A percentile compares a stretch with the other conserved stretches of the same genome.
Evolutionary conservation across 2,888 invertebrate species (phyloP).

Genomic region (Heliconius cydno): DNA sequence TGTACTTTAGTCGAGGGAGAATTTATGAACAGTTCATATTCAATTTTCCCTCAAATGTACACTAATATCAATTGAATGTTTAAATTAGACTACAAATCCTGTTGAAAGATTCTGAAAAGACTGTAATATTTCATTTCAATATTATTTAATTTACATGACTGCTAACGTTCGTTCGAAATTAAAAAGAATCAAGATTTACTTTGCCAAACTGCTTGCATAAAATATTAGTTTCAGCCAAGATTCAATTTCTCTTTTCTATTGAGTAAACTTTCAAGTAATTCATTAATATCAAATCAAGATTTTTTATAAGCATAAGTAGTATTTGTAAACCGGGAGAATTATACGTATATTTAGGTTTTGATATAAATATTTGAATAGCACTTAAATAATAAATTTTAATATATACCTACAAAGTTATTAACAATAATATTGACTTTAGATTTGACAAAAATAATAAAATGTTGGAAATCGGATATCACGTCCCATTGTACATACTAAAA

Average conservation of each 20-base stretch:
- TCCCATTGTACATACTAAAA: conserved; percentile 14
- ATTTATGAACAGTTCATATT: not conserved
- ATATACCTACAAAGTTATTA: not conserved
- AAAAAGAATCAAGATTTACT: conserved; percentile 33
- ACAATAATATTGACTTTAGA: not conserved
- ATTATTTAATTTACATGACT: conserved; percentile 1
- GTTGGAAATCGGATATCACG: conserved; percentile 7
- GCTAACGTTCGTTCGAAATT: conserved; percentile 6
- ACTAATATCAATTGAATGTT: not conserved
- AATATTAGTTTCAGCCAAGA: conserved; percentile 32
- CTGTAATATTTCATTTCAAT: not conserved
- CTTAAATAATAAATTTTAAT: not conserved
- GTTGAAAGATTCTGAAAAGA: no score
- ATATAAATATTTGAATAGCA: not conserved
- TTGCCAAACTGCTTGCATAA: conserved; percentile 37
- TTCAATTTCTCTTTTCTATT: conserved; percentile 31
- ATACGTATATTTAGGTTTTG: not conserved
- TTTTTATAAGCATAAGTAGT: not conserved
- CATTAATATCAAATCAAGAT: conserved; percentile 20
- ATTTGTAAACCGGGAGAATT: not conserved
- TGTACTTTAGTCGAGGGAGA: not conserved
- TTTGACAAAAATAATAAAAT: not conserved
- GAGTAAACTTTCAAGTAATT: conserved; percentile 19
- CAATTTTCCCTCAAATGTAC: not conserved
- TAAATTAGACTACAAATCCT: no score